phyloP scores from a whole-genome alignment of 23 tunicate genomes.

The Styela clava region DNA sequence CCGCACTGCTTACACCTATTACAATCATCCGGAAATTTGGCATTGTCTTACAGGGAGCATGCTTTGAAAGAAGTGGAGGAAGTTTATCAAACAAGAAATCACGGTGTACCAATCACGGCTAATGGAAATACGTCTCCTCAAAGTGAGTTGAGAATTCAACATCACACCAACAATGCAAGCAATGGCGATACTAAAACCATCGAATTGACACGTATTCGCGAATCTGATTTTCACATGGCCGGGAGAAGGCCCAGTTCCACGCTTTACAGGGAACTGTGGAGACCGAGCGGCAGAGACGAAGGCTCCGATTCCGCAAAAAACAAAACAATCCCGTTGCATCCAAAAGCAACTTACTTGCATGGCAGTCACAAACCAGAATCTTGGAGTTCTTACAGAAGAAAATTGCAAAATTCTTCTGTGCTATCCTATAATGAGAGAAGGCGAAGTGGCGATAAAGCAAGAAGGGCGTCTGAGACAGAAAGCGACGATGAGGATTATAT shows the following conservation, averaged over 20 bases:
- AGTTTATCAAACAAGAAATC: constrained; percentile 1
- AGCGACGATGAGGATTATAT: constrained; percentile 26
- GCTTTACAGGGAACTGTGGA: not conserved
- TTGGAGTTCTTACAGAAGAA: not conserved
- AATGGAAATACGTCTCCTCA: not conserved
- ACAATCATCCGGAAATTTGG: constrained; percentile 73
- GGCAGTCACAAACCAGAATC: not conserved
- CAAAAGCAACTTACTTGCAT: not conserved
- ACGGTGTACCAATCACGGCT: not conserved
- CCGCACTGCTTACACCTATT: constrained; percentile 77
- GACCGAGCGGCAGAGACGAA: not conserved
- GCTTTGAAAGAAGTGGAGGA: constrained; percentile 47
- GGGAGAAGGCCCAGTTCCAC: not conserved
- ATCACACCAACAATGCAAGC: not conserved
- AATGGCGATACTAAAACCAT: not conserved
- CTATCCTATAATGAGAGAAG: not conserved
- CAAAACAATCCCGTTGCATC: not conserved
- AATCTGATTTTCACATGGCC: not conserved
- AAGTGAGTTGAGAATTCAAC: not conserved
- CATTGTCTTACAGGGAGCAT: constrained; percentile 26
- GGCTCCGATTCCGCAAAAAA: not conserved
- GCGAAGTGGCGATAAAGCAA: not conserved
- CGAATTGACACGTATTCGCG: not conserved
- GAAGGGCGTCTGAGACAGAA: not conserved
- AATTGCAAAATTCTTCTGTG: not conserved